phyloP scores from a whole-genome alignment of 92 coral and sea anemone species.

The Phymanthus crucifer region DNA sequence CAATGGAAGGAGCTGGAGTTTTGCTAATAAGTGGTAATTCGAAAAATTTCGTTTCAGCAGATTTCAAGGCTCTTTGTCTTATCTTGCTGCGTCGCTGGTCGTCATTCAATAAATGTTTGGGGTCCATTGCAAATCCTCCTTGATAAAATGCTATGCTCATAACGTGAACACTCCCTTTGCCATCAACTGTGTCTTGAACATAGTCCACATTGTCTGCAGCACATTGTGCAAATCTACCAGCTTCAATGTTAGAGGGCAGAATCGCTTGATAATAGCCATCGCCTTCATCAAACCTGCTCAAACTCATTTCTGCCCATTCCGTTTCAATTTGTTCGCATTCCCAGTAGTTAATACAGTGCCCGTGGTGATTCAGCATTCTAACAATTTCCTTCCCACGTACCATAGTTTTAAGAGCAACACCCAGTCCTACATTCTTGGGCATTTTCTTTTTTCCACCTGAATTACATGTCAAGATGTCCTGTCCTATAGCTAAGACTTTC shows the following conservation, averaged over 20 bases:
- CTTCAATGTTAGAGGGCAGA: constrained; percentile 5
- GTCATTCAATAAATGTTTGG: background rate
- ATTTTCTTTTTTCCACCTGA: constrained; percentile 21
- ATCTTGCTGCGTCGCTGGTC: background rate
- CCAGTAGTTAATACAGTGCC: constrained; percentile 25
- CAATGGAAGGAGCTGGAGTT: constrained; percentile 32
- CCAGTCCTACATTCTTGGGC: constrained; percentile 26
- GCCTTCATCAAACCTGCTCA: constrained; percentile 3
- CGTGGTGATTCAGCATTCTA: constrained; percentile 20
- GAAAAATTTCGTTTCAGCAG: constrained; percentile 24
- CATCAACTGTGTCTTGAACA: constrained; percentile 25
- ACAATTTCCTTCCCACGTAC: constrained; percentile 20
- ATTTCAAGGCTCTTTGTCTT: constrained; percentile 14
- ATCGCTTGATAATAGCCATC: constrained; percentile 22
- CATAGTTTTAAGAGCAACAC: constrained; percentile 27
- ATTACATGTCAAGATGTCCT: constrained; percentile 9
- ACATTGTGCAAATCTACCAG: constrained; percentile 8
- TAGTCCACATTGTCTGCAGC: constrained; percentile 19
- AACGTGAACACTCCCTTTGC: constrained; percentile 4
- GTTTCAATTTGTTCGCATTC: constrained; percentile 17
- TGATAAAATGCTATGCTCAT: constrained; percentile 30
- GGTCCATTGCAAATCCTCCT: constrained; percentile 12
- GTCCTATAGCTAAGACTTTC: constrained; percentile 14
- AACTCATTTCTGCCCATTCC: constrained; percentile 13
- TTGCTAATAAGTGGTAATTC: constrained; percentile 13